Conservation (phyloP, 2,113 vertebrate genomes). For the Monarcha castaneiventris region DNA sequence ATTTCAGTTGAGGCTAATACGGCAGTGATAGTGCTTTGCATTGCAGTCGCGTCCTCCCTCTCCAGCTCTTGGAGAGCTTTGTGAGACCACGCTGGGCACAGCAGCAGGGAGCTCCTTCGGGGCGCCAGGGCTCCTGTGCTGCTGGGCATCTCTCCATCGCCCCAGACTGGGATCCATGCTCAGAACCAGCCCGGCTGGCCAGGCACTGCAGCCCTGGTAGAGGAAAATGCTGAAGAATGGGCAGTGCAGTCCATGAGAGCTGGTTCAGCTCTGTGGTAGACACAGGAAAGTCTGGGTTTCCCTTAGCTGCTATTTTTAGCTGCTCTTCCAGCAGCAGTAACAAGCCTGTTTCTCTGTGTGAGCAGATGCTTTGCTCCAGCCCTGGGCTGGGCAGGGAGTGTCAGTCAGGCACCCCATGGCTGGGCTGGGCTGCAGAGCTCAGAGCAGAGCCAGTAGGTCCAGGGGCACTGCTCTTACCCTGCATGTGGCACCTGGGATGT, state of each 20-base stretch:
- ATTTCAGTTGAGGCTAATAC: constrained; percentile 19
- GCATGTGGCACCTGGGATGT: background rate
- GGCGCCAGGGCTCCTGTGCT: background rate
- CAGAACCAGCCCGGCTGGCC: rapidly evolving
- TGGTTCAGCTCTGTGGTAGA: background rate
- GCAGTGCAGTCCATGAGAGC: background rate
- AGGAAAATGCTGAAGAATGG: rapidly evolving
- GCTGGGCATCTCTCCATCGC: background rate
- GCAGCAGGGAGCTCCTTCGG: background rate
- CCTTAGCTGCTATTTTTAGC: background rate
- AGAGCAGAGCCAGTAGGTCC: background rate
- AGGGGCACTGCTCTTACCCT: background rate
- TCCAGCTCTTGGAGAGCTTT: background rate
- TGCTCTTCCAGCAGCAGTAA: background rate
- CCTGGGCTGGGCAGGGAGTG: background rate
- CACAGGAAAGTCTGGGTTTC: background rate
- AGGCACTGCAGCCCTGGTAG: rapidly evolving
- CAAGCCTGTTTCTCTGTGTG: background rate
- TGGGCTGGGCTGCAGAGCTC: background rate
- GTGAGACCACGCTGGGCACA: background rate
- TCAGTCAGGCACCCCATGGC: rapidly evolving
- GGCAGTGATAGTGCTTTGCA: background rate
- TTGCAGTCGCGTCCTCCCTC: background rate
- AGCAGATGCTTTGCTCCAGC: background rate
- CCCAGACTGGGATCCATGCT: background rate